Percentiles rank a stretch among this genome's conserved stretches.
Evolutionary conservation across 2,888 invertebrate species (phyloP).

Genomic region (Amblyjoppa proteus): DNA sequence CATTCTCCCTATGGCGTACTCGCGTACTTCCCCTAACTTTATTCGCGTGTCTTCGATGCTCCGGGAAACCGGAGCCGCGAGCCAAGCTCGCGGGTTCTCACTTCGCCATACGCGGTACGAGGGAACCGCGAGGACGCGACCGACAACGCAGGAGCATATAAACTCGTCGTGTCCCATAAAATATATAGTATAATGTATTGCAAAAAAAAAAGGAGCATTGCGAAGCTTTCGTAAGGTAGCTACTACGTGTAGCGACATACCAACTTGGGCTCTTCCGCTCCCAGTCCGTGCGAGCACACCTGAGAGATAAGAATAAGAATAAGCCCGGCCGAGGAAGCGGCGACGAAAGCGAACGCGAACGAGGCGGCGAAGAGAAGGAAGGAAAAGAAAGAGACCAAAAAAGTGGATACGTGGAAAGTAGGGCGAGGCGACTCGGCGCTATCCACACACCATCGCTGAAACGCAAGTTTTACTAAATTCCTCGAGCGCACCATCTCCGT

Average conservation of each 20-base stretch:
- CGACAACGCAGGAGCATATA: slow-evolving; percentile 60
- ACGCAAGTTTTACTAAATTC: slow-evolving; percentile 67
- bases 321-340: slow-evolving; percentile 26
- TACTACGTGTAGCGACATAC: slow-evolving; percentile 59
- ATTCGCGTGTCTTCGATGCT: slow-evolving; percentile 76
- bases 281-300: slow-evolving; percentile 26
- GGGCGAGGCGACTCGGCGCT: slow-evolving; percentile 18
- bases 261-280: slow-evolving; percentile 43
- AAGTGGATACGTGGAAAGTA: slow-evolving; percentile 46
- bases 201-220: slow-evolving; percentile 75
- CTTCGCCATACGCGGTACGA: slow-evolving; percentile 11
- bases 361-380: slow-evolving; percentile 16
- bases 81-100: slow-evolving; percentile 31
- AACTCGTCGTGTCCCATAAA: slow-evolving; percentile 75
- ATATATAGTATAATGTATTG: slow-evolving; percentile 78
- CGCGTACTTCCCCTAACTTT: slow-evolving; percentile 71
- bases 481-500: slow-evolving; percentile 27
- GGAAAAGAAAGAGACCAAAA: slow-evolving; percentile 23
- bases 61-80: slow-evolving; percentile 61
- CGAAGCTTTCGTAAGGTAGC: slow-evolving; percentile 54
- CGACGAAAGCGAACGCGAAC: slow-evolving; percentile 33
- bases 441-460: slow-evolving; percentile 50
- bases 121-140: slow-evolving; percentile 20
- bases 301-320: slow-evolving; percentile 68
- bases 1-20: slow-evolving; percentile 61